Percentiles rank a stretch among this genome's conserved stretches.
Evolutionary conservation across 2,797 vertebrate genomes (phyloP).

Genomic region (Smutsia gigantea): DNA sequence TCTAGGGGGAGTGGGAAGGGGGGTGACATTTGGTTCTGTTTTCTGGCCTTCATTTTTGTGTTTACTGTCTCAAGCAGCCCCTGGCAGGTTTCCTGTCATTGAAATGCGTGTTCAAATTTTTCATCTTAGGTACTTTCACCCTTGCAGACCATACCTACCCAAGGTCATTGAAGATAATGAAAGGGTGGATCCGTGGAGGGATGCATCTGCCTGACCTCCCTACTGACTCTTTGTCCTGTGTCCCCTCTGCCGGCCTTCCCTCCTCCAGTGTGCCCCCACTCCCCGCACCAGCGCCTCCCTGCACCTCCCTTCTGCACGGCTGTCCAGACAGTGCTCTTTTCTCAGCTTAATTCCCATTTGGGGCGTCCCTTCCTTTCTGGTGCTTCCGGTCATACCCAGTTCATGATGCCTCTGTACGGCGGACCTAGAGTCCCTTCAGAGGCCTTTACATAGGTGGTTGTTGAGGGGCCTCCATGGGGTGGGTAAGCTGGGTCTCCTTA

Average conservation of each 20-base stretch:
- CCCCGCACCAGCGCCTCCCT: too few species aligned
- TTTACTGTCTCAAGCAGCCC: neutral
- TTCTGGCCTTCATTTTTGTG: neutral
- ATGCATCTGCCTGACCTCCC: neutral
- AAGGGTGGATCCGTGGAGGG: neutral
- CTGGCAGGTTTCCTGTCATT: neutral
- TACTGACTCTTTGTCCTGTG: too few species aligned
- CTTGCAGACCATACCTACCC: too few species aligned
- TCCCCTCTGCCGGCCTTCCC: neutral
- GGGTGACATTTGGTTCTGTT: neutral
- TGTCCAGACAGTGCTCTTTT: neutral
- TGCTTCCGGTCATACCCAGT: neutral
- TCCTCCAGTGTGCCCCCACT: too few species aligned
- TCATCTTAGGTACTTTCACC: neutral
- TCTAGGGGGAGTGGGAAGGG: too few species aligned
- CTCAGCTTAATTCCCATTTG: neutral
- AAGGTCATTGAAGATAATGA: neutral
- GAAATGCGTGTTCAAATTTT: neutral
- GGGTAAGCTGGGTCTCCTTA: neutral
- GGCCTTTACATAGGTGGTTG: neutral
- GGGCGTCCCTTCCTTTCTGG: neutral
- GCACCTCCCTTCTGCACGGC: neutral
- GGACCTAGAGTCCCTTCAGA: neutral
- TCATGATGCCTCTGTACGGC: neutral
- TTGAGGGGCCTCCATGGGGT: too few species aligned